Evolutionary conservation across 2,113 vertebrate species (phyloP).

Genomic region (Cranoglanis bouderius): DNA sequence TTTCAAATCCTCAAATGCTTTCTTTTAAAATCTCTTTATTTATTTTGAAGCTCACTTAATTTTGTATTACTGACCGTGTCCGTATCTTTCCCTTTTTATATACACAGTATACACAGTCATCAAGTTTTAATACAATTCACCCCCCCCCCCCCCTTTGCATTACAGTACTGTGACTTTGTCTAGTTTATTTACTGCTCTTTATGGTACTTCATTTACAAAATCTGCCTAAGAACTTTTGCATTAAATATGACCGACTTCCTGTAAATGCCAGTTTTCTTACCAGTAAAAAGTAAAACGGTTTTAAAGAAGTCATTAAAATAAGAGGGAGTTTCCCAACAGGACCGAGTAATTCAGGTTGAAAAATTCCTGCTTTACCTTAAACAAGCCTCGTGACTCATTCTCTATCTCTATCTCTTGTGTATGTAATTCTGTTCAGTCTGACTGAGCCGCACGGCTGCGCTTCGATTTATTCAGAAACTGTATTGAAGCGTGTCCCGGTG

Average conservation of each 20-base stretch:
- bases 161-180: not conserved
- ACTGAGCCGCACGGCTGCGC: not conserved
- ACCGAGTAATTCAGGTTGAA: not conserved
- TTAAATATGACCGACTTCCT: not conserved
- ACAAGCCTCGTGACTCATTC: not conserved
- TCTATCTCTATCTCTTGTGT: not conserved
- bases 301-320: not conserved
- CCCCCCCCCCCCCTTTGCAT: not conserved
- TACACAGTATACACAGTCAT: not conserved
- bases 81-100: not conserved
- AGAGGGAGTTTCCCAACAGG: not conserved
- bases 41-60: not conserved
- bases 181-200: not conserved
- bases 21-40: not conserved
- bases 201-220: not conserved
- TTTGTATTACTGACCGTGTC: not conserved
- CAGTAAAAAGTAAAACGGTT: constrained; percentile 22
- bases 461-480: not conserved
- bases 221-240: not conserved
- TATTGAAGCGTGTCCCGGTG: not conserved
- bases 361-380: not conserved
- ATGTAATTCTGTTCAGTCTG: not conserved
- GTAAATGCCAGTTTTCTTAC: constrained; percentile 19
- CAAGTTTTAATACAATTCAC: too few species aligned
- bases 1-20: not conserved